Evolutionary conservation across 35 echinoderm and acorn worm species (phyloP), one percentile per base, ranked within the genome.

Genomic region (Apostichopus japonicus): DNA sequence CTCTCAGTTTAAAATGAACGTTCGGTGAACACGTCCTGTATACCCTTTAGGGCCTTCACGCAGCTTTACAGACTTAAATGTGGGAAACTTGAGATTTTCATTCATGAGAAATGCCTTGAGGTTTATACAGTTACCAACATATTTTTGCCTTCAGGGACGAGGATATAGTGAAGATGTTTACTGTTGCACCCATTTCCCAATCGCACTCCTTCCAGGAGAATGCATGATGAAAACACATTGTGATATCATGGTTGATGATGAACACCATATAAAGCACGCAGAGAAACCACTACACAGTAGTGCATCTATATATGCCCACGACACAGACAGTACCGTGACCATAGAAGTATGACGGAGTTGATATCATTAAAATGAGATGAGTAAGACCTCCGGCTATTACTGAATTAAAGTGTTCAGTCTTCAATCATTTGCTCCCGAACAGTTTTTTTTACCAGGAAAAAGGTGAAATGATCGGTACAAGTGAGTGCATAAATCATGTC

Each of bases 291-390:
- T 4, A 44, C 33, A 44, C 33, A 44, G 33, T 44, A 44, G 2
- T 44, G 33, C 16, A 1, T 17, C 19, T 23, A 57, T 51, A 14
- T 22, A 58, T 44, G 16, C 19, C 17, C 71, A 23, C 2, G 33
- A 44, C 33, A 44, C 81, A 57, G 81, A 62, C 7, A 22, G 14
- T 84, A 44, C 33, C 33, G 81, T 84, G 54, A 53, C 10, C 81
- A 22, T n/a, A 6, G 71, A 75, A 75, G 71, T 75, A 75, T 75
- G 71, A 75, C 16, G 17, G 71, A 75, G 22, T 23, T 24, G 81
- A 84, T 84, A 84, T 19, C 81, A 84, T 84, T 23, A 84, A 84
- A 24, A 84, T 84, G 81, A 84, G 81, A 84, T 84, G 81, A 84
- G 81, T 55, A 84, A 84, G 81, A 19, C 81, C 81, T 58, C 53